Conservation (phyloP, 2,888 invertebrate genomes). For the Trichogramma dendrolimi region DNA sequence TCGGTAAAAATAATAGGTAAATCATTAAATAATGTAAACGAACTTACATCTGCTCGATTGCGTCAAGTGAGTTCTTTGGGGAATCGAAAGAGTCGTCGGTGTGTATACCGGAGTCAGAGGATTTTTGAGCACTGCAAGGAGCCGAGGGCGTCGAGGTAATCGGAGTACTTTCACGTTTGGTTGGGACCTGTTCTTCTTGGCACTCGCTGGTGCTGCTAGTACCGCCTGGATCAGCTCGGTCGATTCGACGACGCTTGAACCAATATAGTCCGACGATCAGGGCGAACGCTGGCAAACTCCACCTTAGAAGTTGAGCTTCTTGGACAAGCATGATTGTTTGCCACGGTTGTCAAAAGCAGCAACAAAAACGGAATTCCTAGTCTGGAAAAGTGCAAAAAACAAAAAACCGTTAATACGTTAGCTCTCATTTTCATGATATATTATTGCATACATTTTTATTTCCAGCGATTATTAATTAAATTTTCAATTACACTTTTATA, state of each 20-base stretch:
- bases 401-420: no score
- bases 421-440: no score
- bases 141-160: conserved; percentile 11
- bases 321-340: conserved; percentile 70
- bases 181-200: conserved; percentile 23
- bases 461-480: no score
- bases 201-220: conserved; percentile 22
- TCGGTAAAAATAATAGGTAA: background rate
- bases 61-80: conserved; percentile 23
- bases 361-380: conserved; percentile 5
- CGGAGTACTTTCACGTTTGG: conserved; percentile 1
- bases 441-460: no score
- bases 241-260: conserved; percentile 75
- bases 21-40: background rate
- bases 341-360: conserved; percentile 60
- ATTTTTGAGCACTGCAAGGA: conserved; percentile 22
- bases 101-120: conserved; percentile 40
- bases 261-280: conserved; percentile 75
- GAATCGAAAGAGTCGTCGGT: conserved; percentile 36
- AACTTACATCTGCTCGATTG: conserved; percentile 6
- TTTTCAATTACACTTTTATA: no score
- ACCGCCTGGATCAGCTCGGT: conserved; percentile 70
- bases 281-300: conserved; percentile 76
- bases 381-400: no score
- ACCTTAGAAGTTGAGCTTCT: conserved; percentile 69